A percentile compares a stretch with the other conserved stretches of the same genome.
These are phyloP conservation scores for Cacoxenus indagator DNA, from an alignment of 2,888 invertebrate genomes.

Conservation along the genomic window DNA sequence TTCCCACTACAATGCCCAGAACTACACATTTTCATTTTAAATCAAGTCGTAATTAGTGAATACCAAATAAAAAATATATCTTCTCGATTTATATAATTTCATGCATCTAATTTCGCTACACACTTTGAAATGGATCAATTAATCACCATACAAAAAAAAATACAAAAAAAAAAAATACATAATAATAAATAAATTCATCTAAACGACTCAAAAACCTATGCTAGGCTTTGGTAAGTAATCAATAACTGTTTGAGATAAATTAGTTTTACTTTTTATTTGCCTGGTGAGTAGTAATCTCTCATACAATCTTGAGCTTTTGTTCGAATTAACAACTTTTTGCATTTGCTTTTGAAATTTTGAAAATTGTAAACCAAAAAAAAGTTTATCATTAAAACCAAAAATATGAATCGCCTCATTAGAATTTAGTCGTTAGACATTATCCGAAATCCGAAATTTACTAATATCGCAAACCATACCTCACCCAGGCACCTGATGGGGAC, in stretches of 20 bases:
- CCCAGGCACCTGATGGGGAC: conserved; percentile 97
- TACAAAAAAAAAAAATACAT: conserved; percentile 2
- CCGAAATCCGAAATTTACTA: too few relatives aligned
- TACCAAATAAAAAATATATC: background rate
- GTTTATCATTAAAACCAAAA: background rate
- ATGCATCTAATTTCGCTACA: conserved; percentile 7
- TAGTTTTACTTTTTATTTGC: background rate
- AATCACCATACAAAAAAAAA: background rate
- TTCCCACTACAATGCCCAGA: background rate
- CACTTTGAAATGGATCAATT: background rate
- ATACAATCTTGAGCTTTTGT: background rate
- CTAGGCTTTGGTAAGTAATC: conserved; percentile 48
- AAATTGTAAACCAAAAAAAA: background rate
- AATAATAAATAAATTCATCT: background rate
- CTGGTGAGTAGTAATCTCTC: background rate
- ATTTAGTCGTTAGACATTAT: too few relatives aligned
- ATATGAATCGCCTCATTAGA: background rate
- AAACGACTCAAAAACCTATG: conserved; percentile 4
- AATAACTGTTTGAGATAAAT: background rate
- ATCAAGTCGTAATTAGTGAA: conserved; percentile 63
- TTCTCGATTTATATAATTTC: background rate
- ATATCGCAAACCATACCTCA: too few relatives aligned
- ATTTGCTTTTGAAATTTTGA: background rate
- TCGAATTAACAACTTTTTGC: background rate
- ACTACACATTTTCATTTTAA: conserved; percentile 31